Evolutionary conservation across 2,888 invertebrate genomes (phyloP).

Genomic region (Caenorhabditis sp.): DNA sequence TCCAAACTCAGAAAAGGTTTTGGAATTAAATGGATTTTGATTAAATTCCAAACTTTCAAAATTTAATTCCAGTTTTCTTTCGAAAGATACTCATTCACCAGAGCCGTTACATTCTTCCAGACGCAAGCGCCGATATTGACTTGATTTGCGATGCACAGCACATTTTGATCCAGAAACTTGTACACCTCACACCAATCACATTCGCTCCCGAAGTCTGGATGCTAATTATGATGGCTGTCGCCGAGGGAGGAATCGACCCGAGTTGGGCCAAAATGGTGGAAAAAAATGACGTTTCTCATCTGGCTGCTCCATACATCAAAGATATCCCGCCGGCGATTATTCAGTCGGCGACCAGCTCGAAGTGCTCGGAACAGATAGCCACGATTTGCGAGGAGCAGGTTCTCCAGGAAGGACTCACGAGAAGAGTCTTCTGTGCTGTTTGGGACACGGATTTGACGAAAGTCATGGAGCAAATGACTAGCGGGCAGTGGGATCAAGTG

Average conservation of each 20-base stretch:
- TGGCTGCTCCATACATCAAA: neutral
- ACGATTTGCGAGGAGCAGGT: slow-evolving; percentile 20
- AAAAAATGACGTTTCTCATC: neutral
- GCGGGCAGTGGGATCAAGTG: slow-evolving; percentile 25
- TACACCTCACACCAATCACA: slow-evolving; percentile 23
- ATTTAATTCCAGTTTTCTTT: too few relatives aligned
- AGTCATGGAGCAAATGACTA: neutral
- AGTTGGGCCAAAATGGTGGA: slow-evolving; percentile 31
- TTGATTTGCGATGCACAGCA: slow-evolving; percentile 40
- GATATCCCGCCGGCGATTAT: neutral
- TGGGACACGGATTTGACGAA: slow-evolving; percentile 35
- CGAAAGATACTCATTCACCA: too few relatives aligned
- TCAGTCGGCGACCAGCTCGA: slow-evolving; percentile 1
- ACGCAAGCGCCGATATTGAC: slow-evolving; percentile 31
- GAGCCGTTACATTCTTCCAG: slow-evolving; percentile 27
- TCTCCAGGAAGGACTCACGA: slow-evolving; percentile 30
- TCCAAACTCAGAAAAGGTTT: too few relatives aligned
- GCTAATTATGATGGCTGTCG: slow-evolving; percentile 19
- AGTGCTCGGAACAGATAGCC: slow-evolving; percentile 39
- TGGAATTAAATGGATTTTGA: too few relatives aligned
- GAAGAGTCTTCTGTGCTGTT: slow-evolving; percentile 31
- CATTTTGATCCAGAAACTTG: slow-evolving; percentile 31
- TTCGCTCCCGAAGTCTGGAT: slow-evolving; percentile 56
- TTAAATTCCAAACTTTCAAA: too few relatives aligned
- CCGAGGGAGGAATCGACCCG: slow-evolving; percentile 45